Evolutionary conservation across 2,797 vertebrate genomes (phyloP).

Genomic region (Aeoliscus strigatus): DNA sequence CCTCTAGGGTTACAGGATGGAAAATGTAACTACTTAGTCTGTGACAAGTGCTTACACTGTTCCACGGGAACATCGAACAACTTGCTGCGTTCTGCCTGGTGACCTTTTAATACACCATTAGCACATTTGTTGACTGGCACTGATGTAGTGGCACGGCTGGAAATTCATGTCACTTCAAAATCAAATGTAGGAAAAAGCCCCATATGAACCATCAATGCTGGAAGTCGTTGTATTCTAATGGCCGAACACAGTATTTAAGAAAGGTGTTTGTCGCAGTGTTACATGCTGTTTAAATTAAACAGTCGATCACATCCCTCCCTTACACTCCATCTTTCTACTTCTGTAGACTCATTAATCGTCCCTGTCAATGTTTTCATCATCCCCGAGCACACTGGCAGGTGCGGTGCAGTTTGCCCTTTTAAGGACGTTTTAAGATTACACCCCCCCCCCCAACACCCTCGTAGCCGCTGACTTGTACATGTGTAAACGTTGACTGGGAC

Average conservation of each 20-base stretch:
- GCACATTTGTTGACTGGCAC: slow-evolving; percentile 9
- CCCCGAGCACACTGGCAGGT: no score
- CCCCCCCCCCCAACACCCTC: no score
- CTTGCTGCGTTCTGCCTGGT: slow-evolving; percentile 1
- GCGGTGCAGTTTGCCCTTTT: no score
- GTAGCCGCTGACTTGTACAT: no score
- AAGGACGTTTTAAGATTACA: no score
- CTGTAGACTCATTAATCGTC: no score
- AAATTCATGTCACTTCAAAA: slow-evolving; percentile 11
- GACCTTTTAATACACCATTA: slow-evolving; percentile 1
- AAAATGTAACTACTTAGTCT: slow-evolving; percentile 52
- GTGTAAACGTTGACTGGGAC: no score
- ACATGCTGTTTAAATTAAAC: no score
- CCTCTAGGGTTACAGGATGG: slow-evolving; percentile 57
- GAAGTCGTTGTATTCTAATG: slow-evolving; percentile 4
- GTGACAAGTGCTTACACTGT: slow-evolving; percentile 25
- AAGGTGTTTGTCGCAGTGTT: background rate
- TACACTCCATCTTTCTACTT: no score
- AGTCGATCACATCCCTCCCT: no score
- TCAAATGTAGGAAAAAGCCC: background rate
- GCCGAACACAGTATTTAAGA: background rate
- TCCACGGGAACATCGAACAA: slow-evolving; percentile 11
- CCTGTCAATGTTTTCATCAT: no score
- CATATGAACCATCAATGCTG: slow-evolving; percentile 1
- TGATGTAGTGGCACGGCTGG: background rate